A percentile compares a stretch with the other conserved stretches of the same genome.
phyloP scores from a whole-genome alignment of 2,113 vertebrate species.

The Gopherus evgoodei region DNA sequence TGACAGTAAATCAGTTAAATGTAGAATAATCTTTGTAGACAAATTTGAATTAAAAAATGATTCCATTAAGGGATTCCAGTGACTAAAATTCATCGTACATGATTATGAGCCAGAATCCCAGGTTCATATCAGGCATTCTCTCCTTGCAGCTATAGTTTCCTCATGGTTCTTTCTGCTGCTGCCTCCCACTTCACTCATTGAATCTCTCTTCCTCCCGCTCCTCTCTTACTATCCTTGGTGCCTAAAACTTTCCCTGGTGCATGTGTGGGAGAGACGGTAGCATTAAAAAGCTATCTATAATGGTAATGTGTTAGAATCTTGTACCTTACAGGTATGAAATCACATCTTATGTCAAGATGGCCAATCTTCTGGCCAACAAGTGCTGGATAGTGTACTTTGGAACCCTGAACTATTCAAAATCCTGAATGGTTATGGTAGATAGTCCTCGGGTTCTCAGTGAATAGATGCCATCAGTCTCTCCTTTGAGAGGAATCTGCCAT shows the following conservation, averaged over 20 bases:
- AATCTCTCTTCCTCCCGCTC: background rate
- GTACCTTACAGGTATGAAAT: background rate
- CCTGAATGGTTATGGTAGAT: background rate
- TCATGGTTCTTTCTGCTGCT: background rate
- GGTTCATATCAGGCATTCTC: background rate
- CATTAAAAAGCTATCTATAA: background rate
- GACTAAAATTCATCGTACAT: background rate
- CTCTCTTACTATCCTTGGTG: background rate
- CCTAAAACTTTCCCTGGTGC: background rate
- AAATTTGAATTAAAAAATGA: background rate
- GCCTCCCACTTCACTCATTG: background rate
- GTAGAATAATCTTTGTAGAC: background rate
- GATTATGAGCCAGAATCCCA: background rate
- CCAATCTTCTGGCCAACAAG: background rate
- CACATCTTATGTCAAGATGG: background rate
- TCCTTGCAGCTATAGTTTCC: background rate
- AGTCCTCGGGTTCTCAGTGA: background rate
- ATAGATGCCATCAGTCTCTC: background rate
- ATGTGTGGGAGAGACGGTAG: background rate
- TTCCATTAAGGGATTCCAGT: background rate
- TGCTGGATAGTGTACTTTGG: background rate
- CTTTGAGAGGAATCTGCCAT: background rate
- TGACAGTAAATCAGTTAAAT: background rate
- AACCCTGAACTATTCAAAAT: background rate
- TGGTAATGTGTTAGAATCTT: background rate